Base-by-base conservation (phyloP, 2,113 vertebrate species). In the Diadophis punctatus region DNA sequence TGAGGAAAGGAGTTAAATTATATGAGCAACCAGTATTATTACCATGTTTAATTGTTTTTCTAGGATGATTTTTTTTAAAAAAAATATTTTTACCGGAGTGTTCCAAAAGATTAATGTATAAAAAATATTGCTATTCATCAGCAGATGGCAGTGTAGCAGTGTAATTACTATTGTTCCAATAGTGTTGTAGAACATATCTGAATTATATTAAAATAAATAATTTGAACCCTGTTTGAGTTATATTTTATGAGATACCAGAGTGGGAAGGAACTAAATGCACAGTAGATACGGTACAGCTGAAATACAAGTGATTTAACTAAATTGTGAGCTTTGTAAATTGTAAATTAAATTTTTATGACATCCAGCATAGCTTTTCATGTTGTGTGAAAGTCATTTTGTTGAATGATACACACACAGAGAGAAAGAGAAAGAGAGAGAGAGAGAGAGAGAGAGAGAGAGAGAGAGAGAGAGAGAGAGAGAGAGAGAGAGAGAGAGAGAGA, bases 91-190 rank as follows among this genome's bases (percentile, higher is more conserved):
- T 85, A 30, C 30, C 11, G 2, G 4, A n/a, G 16, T 39, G 1
- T n/a, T 43, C 27, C 34, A 34, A 46, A 74, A 25, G 6, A 25
- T 56, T 3, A 9, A 46, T 4, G 18, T 87, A 11, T 4, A 91
- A 56, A 93, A 93, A 39, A 5, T 90, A 84, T 85, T 56, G 0
- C 8, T 4, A 49, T 93, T 91, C 0, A 58, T 94, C 96, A 95
- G 95, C 91, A 96, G 96, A 94, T 96, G 97, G 97, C 97, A 96
- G 7, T 95, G 91, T 94, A 94, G 93, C 92, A 48, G 86, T 93
- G 49, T 0, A 12, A 1, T 90, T 80, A 39, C 18, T 43, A 43
- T 43, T 94, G 92, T 55, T 90, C 0, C 34, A 0, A 0, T 0
- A 0, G 0, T 22, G 8, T 0, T 92, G 94, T 90, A 58, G 53